Base-by-base conservation (phyloP, 1,140 invertebrate species). In the Zaprionus capensis region DNA sequence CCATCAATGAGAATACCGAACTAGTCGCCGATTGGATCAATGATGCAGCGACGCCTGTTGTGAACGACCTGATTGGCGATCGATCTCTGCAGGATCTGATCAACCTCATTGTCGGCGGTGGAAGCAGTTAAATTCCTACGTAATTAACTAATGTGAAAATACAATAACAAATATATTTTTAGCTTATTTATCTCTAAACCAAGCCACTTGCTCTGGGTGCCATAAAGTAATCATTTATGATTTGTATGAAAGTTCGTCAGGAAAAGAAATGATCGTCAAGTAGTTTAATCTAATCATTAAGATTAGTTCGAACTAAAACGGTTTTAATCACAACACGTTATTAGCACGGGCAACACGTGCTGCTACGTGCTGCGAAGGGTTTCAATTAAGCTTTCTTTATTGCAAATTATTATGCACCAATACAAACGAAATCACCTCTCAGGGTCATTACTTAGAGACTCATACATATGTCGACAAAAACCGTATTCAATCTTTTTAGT, bases 1-100 rank as follows among this genome's bases (percentile, higher is more conserved):
- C 74, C 2, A 79, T 92, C 22, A 92, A 92, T 64, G 91, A 92
- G 26, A 92, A 91, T 76, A 91, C 85, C n/a, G 79, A 91, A 4
- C 74, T 80, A 17, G 51, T 81, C 4, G 76, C 91, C n/a, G 14
- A 74, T 2, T 77, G 75, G 56, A 59, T 86, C 7, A 61, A 81
- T 59, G 59, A 57, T 12, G 51, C 69, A 9, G 64, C 70, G 15
- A 92, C 91, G 1, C 91, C 91, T 15, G 65, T 85, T 14, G 73
- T 84, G 59, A 76, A 76, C 53, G 82, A 92, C 6, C 1, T 91
- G 6, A 82, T 92, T 71, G 91, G 82, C 1, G 85, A 84, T 11
- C 81, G 81, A 14, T 36, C 81, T 2, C 20, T 88, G 5, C 56
- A 38, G 11, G 84, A 88, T 56, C n/a, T 92, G 20, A 20, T 88